Base-by-base conservation (phyloP, 2,888 invertebrate genomes). In the Eretmocerus hayati region DNA sequence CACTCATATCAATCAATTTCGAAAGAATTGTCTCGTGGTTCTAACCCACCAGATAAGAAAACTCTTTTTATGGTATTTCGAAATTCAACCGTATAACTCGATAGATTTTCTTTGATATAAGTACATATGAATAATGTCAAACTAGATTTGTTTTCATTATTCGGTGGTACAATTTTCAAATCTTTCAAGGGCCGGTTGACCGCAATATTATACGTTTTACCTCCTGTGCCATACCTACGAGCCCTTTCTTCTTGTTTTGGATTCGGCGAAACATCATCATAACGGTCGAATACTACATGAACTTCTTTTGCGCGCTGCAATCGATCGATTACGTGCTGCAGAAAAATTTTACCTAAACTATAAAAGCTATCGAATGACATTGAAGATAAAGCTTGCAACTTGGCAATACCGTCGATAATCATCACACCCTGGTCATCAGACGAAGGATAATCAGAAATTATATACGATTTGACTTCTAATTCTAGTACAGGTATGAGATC, bases 231-330 rank as follows among this genome's bases (percentile, higher is more conserved):
- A 15, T 41, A 41, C 11, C 41, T 21, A 15, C 41, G 22, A 8
- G 5, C 15, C 26, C 41, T 8, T 41, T 41, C 41, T 41, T 41
- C 23, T 41, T 23, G 13, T 15, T 41, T 41, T 23, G 41, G 41
- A 41, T 41, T 41, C 9, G 26, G 23, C 13, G 11, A 23, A 15
- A 11, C 18, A 30, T 41, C 41, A 41, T 41, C 44, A 16, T 37
- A 44, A 18, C 44, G 9, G 32, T 44, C 44, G 19, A 44, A 44
- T 22, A 37, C 22, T 4, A 22, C 22, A 44, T 44, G 23, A 11
- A 37, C 26, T 36, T 44, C 44, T 5, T 44, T 21, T 13, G n/a
- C 20, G 6, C 26, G 15, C 8, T 35, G 13, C 13, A 44, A 20
- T 3, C 37, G 13, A n/a, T 35, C 3, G 5, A 44, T 11, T 16